phyloP scores from a whole-genome alignment of 2,113 vertebrate genomes.

The Prolemur simus region DNA sequence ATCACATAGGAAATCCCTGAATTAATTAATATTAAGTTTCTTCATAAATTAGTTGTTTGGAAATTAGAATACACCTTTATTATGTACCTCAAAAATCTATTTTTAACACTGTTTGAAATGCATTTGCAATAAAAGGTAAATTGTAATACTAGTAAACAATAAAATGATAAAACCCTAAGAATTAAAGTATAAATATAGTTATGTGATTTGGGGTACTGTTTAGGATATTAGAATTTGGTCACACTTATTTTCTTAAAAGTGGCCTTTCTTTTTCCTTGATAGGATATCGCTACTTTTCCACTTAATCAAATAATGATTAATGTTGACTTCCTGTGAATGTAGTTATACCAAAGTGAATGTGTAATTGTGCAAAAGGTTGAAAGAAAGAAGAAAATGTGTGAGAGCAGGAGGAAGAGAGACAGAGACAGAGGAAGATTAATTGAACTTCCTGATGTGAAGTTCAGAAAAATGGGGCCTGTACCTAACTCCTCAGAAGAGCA shows the following conservation, averaged over 20 bases:
- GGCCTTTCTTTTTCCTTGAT: constrained; percentile 25
- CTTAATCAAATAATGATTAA: neutral
- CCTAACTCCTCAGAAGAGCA: neutral
- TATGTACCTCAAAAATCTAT: neutral
- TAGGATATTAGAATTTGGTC: constrained; percentile 49
- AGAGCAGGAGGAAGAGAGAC: neutral
- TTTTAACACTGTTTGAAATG: constrained; percentile 40
- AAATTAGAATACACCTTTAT: constrained; percentile 7
- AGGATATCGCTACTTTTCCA: constrained; percentile 8
- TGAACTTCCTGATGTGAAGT: neutral
- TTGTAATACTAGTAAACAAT: neutral
- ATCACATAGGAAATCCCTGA: neutral
- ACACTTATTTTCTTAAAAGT: constrained; percentile 28
- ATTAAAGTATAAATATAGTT: constrained; percentile 1
- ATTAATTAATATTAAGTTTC: neutral
- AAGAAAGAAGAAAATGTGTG: neutral
- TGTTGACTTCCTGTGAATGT: constrained; percentile 13
- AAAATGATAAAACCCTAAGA: constrained; percentile 38
- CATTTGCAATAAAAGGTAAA: constrained; percentile 41
- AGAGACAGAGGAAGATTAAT: neutral
- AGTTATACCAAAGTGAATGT: constrained; percentile 19
- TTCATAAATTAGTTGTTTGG: constrained; percentile 37
- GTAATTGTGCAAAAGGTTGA: constrained; percentile 31
- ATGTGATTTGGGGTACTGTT: neutral
- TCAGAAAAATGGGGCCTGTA: neutral